Evolutionary conservation across 2,888 invertebrate genomes (phyloP), one percentile per base, ranked within the genome.

Genomic region (Drosophila infuscata): DNA sequence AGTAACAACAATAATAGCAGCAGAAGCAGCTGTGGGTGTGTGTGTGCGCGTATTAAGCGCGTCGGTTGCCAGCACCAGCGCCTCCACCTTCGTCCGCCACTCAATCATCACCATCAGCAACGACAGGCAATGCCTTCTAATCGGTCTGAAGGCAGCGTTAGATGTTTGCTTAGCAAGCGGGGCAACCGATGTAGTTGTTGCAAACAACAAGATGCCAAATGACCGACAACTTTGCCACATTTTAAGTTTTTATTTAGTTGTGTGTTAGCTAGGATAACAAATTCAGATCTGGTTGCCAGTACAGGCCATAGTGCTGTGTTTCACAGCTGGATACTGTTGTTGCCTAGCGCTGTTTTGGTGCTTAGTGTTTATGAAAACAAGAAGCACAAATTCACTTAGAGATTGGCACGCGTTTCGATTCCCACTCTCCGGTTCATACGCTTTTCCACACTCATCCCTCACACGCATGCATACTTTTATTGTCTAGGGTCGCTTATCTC

Each of bases 311-410:
- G 74, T 64, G 49, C 63, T 66, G 63, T 67, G 70, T 60, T 61
- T 79, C 89, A 66, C 85, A 88, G 82, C 80, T 68, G 76, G 82
- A 74, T 61, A 70, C 72, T 65, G 72, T 41, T 70, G 59, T 48
- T 59, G 51, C 29, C 63, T 33, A 64, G 64, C 79, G 53, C 74
- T 65, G 61, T 54, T 60, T 64, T 15, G 30, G 62, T 74, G 82
- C 78, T 88, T 88, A 82, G 78, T 82, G 83, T 83, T 79, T 70
- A 70, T 79, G 89, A 46, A 57, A 32, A 62, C 66, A 56, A 57
- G 32, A 61, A 77, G 58, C 25, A 62, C 51, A 71, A 46, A 67
- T 30, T 38, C 63, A 64, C 46, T 35, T 43, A 36, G 48, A 65
- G 57, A 66, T 63, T 58, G 74, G 53, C 76, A 79, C 75, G 78